Evolutionary conservation across 2,888 invertebrate genomes (phyloP).

Genomic region (Eurytoma adleriae): DNA sequence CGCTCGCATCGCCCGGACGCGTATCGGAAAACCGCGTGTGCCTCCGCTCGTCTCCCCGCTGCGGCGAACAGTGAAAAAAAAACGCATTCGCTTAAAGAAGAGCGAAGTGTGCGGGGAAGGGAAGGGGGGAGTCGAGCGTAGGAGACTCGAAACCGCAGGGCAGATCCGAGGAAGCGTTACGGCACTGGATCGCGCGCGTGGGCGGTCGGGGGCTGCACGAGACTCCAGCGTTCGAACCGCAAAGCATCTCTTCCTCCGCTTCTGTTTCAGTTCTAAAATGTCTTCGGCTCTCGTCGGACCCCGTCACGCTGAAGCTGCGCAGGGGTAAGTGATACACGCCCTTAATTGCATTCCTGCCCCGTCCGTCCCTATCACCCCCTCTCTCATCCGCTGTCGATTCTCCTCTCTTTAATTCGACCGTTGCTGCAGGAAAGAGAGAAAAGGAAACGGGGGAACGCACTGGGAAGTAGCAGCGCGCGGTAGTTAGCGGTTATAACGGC

Average conservation of each 20-base stretch:
- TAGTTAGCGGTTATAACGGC: no score
- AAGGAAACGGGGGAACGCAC: no score
- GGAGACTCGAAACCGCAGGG: no score
- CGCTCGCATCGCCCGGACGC: no score
- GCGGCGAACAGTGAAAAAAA: not conserved
- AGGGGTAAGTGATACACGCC: slow-evolving; percentile 83
- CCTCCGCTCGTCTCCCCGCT: no score
- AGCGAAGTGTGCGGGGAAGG: not conserved
- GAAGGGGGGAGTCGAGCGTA: not conserved
- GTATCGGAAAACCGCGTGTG: no score
- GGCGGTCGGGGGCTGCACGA: not conserved
- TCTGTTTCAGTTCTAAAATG: slow-evolving; percentile 92
- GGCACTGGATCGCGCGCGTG: no score
- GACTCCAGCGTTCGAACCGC: slow-evolving; percentile 5
- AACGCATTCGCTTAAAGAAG: not conserved
- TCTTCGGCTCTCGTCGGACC: slow-evolving; percentile 92
- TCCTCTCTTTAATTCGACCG: not conserved
- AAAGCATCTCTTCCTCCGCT: slow-evolving; percentile 26
- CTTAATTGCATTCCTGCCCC: not conserved
- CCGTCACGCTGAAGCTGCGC: slow-evolving; percentile 92
- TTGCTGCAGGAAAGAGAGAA: no score
- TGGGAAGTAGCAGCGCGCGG: no score
- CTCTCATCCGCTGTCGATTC: slow-evolving; percentile 9
- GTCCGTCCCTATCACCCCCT: slow-evolving; percentile 33
- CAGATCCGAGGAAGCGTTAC: no score